These are phyloP conservation scores for Luffia ferchaultella DNA, from an alignment of 2,888 invertebrate genomes.

Conservation along the genomic window DNA sequence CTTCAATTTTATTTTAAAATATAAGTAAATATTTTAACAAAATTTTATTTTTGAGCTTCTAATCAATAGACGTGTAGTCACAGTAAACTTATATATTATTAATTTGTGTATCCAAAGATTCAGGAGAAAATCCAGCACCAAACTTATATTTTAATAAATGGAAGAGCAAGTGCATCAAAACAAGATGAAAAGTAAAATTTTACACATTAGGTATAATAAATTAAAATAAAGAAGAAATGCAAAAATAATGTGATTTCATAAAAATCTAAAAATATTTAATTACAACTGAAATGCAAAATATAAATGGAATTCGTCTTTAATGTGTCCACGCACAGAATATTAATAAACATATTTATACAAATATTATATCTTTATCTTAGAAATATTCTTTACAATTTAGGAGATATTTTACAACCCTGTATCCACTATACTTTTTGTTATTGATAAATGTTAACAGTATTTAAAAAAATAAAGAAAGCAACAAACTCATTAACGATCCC, in stretches of 20 bases:
- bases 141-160: neutral
- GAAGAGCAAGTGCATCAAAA: neutral
- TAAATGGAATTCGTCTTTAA: conserved; percentile 44
- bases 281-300: conserved; percentile 39
- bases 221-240: neutral
- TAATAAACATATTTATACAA: conserved; percentile 58
- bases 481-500: neutral
- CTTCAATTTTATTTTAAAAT: neutral
- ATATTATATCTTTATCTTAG: conserved; percentile 51
- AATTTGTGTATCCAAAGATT: too few species aligned
- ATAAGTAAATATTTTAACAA: neutral
- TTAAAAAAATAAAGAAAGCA: neutral
- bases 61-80: neutral
- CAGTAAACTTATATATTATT: neutral
- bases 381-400: conserved; percentile 50
- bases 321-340: conserved; percentile 49
- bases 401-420: conserved; percentile 67
- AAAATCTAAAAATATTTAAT: conserved; percentile 11
- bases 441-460: neutral
- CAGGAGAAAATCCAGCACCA: neutral
- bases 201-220: neutral
- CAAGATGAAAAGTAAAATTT: neutral
- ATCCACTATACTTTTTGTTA: conserved; percentile 56
- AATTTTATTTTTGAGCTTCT: neutral
- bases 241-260: neutral